Evolutionary conservation across 2,113 vertebrate species (phyloP).

Genomic region (Chlamydotis undulata): DNA sequence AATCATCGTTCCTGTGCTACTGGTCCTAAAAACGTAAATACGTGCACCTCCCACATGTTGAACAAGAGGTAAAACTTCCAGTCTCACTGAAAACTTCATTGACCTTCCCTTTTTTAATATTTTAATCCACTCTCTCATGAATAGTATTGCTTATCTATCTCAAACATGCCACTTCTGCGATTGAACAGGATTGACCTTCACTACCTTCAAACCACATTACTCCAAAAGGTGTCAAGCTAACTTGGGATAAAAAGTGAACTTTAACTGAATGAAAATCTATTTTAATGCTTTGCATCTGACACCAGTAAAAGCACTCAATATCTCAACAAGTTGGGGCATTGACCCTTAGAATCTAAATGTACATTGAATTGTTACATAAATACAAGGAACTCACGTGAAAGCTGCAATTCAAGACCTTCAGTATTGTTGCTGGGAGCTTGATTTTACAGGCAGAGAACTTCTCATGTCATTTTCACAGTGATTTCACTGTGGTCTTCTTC

Average conservation of each 20-base stretch:
- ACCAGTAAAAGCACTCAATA: not conserved
- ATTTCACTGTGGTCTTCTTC: not conserved
- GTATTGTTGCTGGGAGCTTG: not conserved
- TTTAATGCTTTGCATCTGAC: conserved; percentile 32
- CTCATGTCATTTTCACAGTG: not conserved
- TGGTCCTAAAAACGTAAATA: not conserved
- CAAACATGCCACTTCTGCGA: not conserved
- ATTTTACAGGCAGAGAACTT: not conserved
- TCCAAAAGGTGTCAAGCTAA: not conserved
- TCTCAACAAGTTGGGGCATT: conserved; percentile 17
- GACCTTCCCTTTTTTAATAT: not conserved
- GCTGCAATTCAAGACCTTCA: not conserved
- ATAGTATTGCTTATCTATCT: not conserved
- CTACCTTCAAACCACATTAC: not conserved
- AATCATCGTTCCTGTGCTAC: not conserved
- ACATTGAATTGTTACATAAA: conserved; percentile 12
- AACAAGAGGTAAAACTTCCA: not conserved
- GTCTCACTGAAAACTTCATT: not conserved
- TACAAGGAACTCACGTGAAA: not conserved
- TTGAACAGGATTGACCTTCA: conserved; percentile 30
- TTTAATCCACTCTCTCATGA: not conserved
- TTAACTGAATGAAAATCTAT: conserved; percentile 44
- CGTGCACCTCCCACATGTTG: not conserved
- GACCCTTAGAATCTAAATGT: conserved; percentile 24
- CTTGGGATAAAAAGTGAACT: conserved; percentile 4